A percentile compares a stretch with the other conserved stretches of the same genome.
Conservation (phyloP, 2,888 invertebrate genomes). For the Cataglyphis albicans region DNA sequence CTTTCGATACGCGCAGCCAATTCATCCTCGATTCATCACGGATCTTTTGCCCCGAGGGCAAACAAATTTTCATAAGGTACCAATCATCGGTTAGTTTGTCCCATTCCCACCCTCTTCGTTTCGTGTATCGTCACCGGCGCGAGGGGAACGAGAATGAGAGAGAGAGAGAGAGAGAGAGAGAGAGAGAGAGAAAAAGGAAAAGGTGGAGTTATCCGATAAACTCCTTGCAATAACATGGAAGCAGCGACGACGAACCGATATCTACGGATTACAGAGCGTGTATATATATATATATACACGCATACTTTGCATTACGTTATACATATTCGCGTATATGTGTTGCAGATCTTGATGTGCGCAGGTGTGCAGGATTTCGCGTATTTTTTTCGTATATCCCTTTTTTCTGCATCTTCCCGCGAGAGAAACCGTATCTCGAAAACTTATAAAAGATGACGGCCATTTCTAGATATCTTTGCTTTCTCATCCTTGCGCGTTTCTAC, state of each 20-base stretch:
- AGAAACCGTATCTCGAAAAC: conserved; percentile 65
- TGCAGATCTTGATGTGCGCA: conserved; percentile 4
- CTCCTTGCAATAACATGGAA: conserved; percentile 70
- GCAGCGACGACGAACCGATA: conserved; percentile 73
- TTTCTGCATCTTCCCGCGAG: conserved; percentile 24
- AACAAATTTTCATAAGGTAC: conserved; percentile 70
- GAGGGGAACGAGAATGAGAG: neutral
- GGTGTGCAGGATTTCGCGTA: conserved; percentile 22
- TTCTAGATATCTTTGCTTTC: conserved; percentile 74
- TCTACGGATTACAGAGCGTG: conserved; percentile 68
- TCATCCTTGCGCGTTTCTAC: conserved; percentile 36
- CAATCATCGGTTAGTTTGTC: conserved; percentile 67
- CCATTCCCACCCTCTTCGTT: conserved; percentile 38
- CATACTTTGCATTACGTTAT: conserved; percentile 62
- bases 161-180: too few relatives aligned
- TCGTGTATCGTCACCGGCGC: neutral
- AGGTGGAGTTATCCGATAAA: conserved; percentile 69
- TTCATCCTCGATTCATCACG: conserved; percentile 46
- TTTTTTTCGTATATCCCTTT: neutral
- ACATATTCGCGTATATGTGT: conserved; percentile 50
- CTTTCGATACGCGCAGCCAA: conserved; percentile 51
- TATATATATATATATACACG: neutral
- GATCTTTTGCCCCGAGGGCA: conserved; percentile 45
- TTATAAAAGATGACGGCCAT: conserved; percentile 79
- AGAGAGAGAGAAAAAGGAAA: conserved; percentile 1